Evolutionary conservation across 1,140 invertebrate species (phyloP).

Genomic region (Magallana gigas): DNA sequence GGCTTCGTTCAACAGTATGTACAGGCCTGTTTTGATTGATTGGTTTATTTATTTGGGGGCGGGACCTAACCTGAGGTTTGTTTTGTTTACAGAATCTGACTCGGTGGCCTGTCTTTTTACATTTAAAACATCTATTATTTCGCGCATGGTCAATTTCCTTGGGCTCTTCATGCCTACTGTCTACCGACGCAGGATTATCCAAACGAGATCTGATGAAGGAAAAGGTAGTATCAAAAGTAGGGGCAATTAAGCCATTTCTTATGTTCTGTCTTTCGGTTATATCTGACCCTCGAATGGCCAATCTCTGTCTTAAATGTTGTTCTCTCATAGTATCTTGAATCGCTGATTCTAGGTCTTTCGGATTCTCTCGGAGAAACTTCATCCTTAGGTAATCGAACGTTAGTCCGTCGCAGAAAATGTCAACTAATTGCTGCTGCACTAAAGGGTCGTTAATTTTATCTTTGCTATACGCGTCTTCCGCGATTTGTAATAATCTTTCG

Average conservation of each 20-base stretch:
- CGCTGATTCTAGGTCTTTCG: no score
- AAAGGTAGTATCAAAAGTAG: not conserved
- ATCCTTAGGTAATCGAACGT: no score
- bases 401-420: constrained; percentile 50
- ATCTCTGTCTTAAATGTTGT: not conserved
- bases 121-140: not conserved
- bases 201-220: not conserved
- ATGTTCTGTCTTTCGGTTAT: not conserved
- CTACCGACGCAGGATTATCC: not conserved
- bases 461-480: not conserved
- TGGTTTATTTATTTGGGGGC: not conserved
- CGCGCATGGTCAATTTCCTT: not conserved
- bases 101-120: no score
- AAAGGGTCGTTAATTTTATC: not conserved
- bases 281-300: not conserved
- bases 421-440: constrained; percentile 42
- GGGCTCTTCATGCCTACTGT: not conserved
- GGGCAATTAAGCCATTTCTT: not conserved
- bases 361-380: no score
- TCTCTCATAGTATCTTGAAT: no score
- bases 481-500: not conserved
- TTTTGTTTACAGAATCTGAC: no score
- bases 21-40: not conserved
- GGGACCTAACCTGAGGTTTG: not conserved
- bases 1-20: not conserved